phyloP scores from a whole-genome alignment of 2,113 vertebrate species.

The Aspiorhynchus laticeps region DNA sequence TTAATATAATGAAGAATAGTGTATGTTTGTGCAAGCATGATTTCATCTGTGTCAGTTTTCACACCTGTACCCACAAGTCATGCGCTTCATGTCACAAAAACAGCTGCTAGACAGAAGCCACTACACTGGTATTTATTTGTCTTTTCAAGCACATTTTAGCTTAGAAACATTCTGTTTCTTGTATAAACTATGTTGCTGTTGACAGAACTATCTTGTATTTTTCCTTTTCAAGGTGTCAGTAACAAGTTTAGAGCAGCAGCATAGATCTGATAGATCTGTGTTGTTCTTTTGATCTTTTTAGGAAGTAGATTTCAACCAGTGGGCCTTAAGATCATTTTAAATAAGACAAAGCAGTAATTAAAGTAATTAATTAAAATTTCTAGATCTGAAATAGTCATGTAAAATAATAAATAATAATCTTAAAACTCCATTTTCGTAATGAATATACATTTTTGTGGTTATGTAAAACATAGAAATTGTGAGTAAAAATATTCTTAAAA shows the following conservation, averaged over 20 bases:
- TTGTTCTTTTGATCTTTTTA: slow-evolving; percentile 1
- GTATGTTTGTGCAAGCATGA: neutral
- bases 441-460: neutral
- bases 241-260: too few species aligned
- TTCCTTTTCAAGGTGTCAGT: neutral
- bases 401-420: neutral
- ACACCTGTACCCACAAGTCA: slow-evolving; percentile 9
- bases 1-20: neutral
- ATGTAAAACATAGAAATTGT: neutral
- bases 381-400: neutral
- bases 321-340: neutral
- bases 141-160: neutral
- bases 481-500: neutral
- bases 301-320: neutral
- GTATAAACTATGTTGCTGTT: neutral
- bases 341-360: neutral
- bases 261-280: slow-evolving; percentile 10
- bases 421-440: neutral
- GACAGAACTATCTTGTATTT: too few species aligned
- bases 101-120: neutral
- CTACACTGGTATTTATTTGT: neutral
- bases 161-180: neutral
- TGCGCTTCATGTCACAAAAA: slow-evolving; percentile 48
- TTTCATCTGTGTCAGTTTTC: neutral
- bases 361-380: too few species aligned